These are phyloP conservation scores for Dryobota labecula DNA, from an alignment of 2,888 invertebrate genomes.

Conservation along the genomic window DNA sequence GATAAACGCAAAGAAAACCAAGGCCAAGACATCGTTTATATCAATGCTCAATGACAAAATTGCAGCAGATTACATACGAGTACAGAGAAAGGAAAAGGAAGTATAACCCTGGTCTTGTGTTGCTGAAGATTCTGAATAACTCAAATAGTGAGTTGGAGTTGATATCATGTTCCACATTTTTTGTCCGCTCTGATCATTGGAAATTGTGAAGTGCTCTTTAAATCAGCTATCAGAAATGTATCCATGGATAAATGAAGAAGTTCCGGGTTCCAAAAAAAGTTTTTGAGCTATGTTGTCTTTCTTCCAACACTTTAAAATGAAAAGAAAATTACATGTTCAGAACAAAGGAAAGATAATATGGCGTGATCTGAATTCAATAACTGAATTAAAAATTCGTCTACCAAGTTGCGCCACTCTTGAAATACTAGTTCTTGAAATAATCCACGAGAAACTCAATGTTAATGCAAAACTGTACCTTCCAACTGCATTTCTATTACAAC, in stretches of 20 bases:
- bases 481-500: neutral
- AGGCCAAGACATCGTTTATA: neutral
- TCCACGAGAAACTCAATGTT: too few relatives aligned
- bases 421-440: neutral
- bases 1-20: slow-evolving; percentile 4
- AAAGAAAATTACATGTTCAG: neutral
- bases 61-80: neutral
- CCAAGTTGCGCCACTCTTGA: neutral
- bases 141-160: neutral
- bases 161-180: too few relatives aligned
- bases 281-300: neutral
- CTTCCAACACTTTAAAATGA: neutral
- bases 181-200: too few relatives aligned
- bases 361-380: neutral
- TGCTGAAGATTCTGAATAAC: neutral
- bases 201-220: too few relatives aligned
- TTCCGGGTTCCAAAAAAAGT: neutral
- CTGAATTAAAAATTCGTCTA: neutral
- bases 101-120: too few relatives aligned
- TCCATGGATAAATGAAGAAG: neutral
- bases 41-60: neutral
- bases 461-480: neutral
- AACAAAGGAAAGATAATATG: neutral
- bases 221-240: too few relatives aligned
- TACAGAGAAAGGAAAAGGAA: too few relatives aligned